Base-by-base conservation (phyloP, 2,888 invertebrate genomes). In the Incurvaria masculella region DNA sequence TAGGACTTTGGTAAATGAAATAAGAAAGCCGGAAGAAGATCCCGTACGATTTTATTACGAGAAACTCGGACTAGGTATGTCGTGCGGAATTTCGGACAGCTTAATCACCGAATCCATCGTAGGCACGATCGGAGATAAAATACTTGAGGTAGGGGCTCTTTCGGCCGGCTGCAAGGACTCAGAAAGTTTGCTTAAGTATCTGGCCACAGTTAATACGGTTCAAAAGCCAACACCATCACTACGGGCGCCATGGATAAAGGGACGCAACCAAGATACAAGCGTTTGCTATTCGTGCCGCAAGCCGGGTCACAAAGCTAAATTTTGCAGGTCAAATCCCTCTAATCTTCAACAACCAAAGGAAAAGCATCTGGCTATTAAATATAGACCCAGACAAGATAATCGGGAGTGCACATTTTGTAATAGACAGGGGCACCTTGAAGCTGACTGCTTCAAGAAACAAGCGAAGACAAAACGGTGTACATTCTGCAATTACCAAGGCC, bases 41-140 rank as follows among this genome's bases (percentile, higher is more conserved):
- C 49, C 51, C 2, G 48, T 53, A 20, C 26, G 44, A n/a, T 53
- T 53, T 27, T 53, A 46, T 44, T 52, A 52, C 48, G 45, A 48
- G 10, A 53, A 53, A 47, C 18, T 52, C 16, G 53, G 52, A 1
- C 45, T 52, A 18, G 53, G 51, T 1, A 53, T 53, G 48, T 52
- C 51, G 8, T 53, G 52, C 42, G 14, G 47, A 1, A 5, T 52
- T 26, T 42, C 43, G 17, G 52, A 52, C 21, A 42, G 45, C 16
- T 14, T 49, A 2, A 45, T 46, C 23, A 42, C 49, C 14, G 49
- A 49, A 18, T 42, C 43, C 2, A 49, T 49, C 6, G 43, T 49
- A 42, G 48, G 45, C 26, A 45, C 48, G 1, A 43, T 49, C 11
- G 49, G 49, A 8, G 42, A 26, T n/a, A 26, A 49, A 11, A 11